Conservation (phyloP, 2,888 invertebrate genomes). For the Notodonta dromedarius region DNA sequence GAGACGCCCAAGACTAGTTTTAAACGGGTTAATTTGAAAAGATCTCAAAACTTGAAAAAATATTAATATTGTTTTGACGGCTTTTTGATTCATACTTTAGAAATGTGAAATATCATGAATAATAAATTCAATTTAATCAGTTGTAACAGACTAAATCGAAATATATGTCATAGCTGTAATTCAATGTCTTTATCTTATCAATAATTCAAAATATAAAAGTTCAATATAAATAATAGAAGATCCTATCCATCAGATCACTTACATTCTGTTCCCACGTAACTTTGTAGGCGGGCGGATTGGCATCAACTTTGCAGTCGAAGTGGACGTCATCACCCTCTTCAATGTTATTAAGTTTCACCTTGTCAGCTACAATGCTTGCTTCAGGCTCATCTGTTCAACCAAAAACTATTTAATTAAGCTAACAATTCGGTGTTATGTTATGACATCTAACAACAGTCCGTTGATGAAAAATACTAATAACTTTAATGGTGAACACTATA, state of each 20-base stretch:
- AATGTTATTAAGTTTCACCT: neutral
- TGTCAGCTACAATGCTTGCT: neutral
- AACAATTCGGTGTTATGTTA: neutral
- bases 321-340: constrained; percentile 18
- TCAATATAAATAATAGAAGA: neutral
- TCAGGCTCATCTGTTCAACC: constrained; percentile 1
- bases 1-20: too few relatives aligned
- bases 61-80: too few relatives aligned
- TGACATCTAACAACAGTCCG: too few relatives aligned
- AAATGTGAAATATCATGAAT: too few relatives aligned
- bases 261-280: constrained; percentile 26
- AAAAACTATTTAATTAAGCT: neutral
- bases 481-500: too few relatives aligned
- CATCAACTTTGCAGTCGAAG: constrained; percentile 25
- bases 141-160: too few relatives aligned
- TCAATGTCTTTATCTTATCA: too few relatives aligned
- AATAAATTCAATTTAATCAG: too few relatives aligned
- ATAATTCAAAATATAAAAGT: neutral
- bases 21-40: too few relatives aligned
- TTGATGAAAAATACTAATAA: neutral
- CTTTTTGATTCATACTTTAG: too few relatives aligned
- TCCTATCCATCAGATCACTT: neutral
- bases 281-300: constrained; percentile 30
- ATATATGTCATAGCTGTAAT: too few relatives aligned
- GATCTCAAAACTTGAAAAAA: too few relatives aligned